A percentile compares a stretch with the other conserved stretches of the same genome.
Conservation (phyloP, 2,113 vertebrate species). For the Podarcis muralis region DNA sequence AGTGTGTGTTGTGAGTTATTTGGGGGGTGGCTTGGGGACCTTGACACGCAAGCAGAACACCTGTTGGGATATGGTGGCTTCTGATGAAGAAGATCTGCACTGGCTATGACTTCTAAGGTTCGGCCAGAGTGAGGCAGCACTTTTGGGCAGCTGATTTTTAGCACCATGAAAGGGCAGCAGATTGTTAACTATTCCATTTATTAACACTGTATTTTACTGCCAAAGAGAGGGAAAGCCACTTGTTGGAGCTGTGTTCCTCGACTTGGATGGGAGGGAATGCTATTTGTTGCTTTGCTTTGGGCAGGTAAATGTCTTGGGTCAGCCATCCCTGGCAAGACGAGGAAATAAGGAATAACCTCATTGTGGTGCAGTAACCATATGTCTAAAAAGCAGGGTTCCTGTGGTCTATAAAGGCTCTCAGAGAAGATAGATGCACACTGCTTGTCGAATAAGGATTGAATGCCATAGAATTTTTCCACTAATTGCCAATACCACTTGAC, state of each 20-base stretch:
- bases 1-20: too few species aligned
- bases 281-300: background rate
- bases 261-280: background rate
- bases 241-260: too few species aligned
- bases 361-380: background rate
- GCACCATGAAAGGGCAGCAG: background rate
- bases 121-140: too few species aligned
- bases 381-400: background rate
- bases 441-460: constrained; percentile 39
- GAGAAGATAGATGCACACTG: background rate
- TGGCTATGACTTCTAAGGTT: too few species aligned
- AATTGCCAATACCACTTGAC: constrained; percentile 47
- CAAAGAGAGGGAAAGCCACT: too few species aligned
- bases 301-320: background rate
- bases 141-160: too few species aligned
- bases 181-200: too few species aligned
- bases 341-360: background rate
- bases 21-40: too few species aligned
- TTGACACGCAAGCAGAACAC: too few species aligned
- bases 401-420: background rate
- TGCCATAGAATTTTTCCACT: constrained; percentile 50
- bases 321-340: background rate
- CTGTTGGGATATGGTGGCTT: background rate
- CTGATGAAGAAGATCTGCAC: background rate
- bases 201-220: too few species aligned